A percentile compares a stretch with the other conserved stretches of the same genome.
Conservation (phyloP, 92 coral and sea anemone genomes). For the Parazoanthus darwini region DNA sequence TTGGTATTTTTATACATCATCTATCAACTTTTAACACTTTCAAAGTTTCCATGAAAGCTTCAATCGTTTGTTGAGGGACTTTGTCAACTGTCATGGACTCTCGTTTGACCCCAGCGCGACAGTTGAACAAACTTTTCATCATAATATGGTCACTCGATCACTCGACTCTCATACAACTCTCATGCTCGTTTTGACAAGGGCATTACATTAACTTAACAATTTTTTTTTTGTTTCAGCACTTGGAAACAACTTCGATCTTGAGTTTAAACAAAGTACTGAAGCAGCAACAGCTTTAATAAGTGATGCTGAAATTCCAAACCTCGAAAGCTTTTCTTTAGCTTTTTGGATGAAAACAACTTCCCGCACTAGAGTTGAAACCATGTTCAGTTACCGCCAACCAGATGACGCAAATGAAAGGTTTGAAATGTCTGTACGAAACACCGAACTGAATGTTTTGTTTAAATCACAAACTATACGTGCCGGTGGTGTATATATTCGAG, state of each 20-base stretch:
- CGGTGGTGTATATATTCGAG: slow-evolving; percentile 35
- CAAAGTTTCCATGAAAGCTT: too few species aligned
- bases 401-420: slow-evolving; percentile 40
- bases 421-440: slow-evolving; percentile 45
- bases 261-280: slow-evolving; percentile 8
- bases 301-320: slow-evolving; percentile 36
- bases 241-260: slow-evolving; percentile 50
- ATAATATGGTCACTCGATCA: too few species aligned
- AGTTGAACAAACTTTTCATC: too few species aligned
- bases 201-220: too few species aligned
- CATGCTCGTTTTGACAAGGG: too few species aligned
- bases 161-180: too few species aligned
- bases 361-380: slow-evolving; percentile 45
- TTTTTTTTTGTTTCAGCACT: slow-evolving; percentile 34
- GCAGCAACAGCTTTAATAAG: slow-evolving; percentile 34
- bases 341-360: slow-evolving; percentile 51
- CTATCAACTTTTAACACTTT: too few species aligned
- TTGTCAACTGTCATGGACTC: too few species aligned
- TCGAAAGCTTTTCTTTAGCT: slow-evolving; percentile 51
- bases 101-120: too few species aligned
- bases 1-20: too few species aligned
- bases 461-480: slow-evolving; percentile 40
- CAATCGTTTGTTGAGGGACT: too few species aligned
- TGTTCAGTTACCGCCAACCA: slow-evolving; percentile 56
- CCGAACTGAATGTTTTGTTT: slow-evolving; percentile 34